Conservation (phyloP, 2,797 vertebrate genomes). For the Clamator glandarius region DNA sequence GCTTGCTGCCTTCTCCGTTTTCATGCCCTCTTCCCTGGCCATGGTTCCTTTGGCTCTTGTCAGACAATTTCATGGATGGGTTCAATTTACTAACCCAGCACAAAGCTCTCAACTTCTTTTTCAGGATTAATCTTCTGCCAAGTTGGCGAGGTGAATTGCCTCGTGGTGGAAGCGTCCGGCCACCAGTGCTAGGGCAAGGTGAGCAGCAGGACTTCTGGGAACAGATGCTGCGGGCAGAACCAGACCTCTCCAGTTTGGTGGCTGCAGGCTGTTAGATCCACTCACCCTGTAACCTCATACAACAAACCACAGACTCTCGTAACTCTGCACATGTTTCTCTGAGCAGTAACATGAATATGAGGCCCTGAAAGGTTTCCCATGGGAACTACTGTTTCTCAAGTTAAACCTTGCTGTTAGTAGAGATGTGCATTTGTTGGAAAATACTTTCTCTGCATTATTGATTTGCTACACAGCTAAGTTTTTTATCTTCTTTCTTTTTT, state of each 20-base stretch:
- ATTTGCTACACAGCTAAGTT: not conserved
- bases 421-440: not conserved
- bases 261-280: not conserved
- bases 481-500: not conserved
- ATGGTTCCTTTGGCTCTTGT: not conserved
- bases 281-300: not conserved
- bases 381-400: not conserved
- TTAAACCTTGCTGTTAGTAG: not conserved
- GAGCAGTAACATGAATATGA: not conserved
- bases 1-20: not conserved
- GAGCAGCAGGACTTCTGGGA: conserved; percentile 20
- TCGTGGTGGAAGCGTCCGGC: not conserved
- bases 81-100: not conserved
- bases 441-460: not conserved
- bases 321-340: not conserved
- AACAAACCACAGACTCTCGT: not conserved
- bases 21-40: not conserved
- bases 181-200: conserved; percentile 40
- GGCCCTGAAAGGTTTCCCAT: not conserved
- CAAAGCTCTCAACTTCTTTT: conserved; percentile 9
- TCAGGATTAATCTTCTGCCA: conserved; percentile 28
- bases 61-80: not conserved
- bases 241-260: not conserved
- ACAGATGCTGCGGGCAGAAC: not conserved
- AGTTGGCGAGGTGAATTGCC: not conserved